Conservation (phyloP, 1,140 invertebrate genomes). For the Pogonomyrmex californicus region DNA sequence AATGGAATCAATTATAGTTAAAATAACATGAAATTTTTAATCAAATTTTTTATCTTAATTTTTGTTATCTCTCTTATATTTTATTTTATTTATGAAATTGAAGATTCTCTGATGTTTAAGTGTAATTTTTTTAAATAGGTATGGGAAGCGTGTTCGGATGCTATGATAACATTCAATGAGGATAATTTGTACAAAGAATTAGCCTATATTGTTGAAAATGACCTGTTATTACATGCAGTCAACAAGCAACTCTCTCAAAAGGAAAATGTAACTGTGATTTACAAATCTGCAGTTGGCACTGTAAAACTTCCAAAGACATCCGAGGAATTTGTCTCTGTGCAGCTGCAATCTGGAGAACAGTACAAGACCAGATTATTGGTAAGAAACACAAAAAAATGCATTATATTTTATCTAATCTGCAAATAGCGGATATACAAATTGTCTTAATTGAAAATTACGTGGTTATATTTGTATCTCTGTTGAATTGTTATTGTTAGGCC, state of each 20-base stretch:
- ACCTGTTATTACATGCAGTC: slow-evolving; percentile 93
- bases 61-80: neutral
- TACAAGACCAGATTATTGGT: slow-evolving; percentile 83
- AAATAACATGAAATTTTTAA: neutral
- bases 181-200: slow-evolving; percentile 91
- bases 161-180: slow-evolving; percentile 94
- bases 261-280: slow-evolving; percentile 82
- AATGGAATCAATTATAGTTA: neutral
- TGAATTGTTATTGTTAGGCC: neutral
- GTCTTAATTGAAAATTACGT: neutral
- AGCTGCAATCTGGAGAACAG: slow-evolving; percentile 79
- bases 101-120: slow-evolving; percentile 23
- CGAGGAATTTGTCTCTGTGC: slow-evolving; percentile 73
- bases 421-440: slow-evolving; percentile 7
- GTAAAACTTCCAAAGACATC: slow-evolving; percentile 74
- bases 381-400: slow-evolving; percentile 65
- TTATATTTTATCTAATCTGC: slow-evolving; percentile 1
- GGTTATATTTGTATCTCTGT: neutral
- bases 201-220: slow-evolving; percentile 98
- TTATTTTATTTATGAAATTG: slow-evolving; percentile 22
- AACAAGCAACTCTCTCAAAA: slow-evolving; percentile 86
- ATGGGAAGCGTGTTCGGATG: slow-evolving; percentile 96
- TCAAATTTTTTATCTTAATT: neutral
- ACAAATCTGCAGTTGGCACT: slow-evolving; percentile 82
- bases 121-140: slow-evolving; percentile 88